Base-by-base conservation (phyloP, 30 jellyfish, hydroid and myxozoan genomes). In the Mastigias papua region DNA sequence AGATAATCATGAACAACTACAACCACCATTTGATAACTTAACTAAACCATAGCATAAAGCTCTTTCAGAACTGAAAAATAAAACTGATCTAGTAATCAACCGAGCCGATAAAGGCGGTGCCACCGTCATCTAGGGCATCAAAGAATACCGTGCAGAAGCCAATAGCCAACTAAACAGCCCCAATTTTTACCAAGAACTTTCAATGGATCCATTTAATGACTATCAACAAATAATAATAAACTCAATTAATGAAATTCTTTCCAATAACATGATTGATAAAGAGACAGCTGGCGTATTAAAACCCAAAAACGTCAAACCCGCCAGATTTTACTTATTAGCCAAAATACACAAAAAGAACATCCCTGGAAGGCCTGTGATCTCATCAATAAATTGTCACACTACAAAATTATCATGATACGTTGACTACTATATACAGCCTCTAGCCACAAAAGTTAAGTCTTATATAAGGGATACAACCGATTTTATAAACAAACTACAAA, bases 331-430 rank as follows among this genome's bases (percentile, higher is more conserved):
- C 15, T 32, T 78, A 29, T 78, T 78, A n/a, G 81, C 89, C 17
- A 78, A 58, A 49, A 78, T 57, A 21, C 89, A 78, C 32, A 33
- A 48, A 73, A 48, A 42, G 48, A 37, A n/a, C 35, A 73, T 42
- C 85, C 85, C 85, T n/a, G 85, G 85, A 73, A 33, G 85, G 48
- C 85, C 73, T 16, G 85, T 73, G 30, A 73, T 73, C 73, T 0
- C 42, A 20, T 73, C 85, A 19, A 33, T 73, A 21, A 37, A 37
- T 17, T 73, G 72, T 15, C 79, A 73, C 48, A 30, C 78, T 21
- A 73, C 42, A 19, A 48, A 73, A 42, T 16, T 73, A 30, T 0
- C 85, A 16, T 21, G 32, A 37, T 33, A 34, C 37, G 16, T 73
- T 48, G 74, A 73, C 73, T 48, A 73, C 37, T 37, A 29, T 33